These are phyloP conservation scores for Ciconia maguari DNA, from an alignment of 2,113 vertebrate species.

Conservation along the genomic window DNA sequence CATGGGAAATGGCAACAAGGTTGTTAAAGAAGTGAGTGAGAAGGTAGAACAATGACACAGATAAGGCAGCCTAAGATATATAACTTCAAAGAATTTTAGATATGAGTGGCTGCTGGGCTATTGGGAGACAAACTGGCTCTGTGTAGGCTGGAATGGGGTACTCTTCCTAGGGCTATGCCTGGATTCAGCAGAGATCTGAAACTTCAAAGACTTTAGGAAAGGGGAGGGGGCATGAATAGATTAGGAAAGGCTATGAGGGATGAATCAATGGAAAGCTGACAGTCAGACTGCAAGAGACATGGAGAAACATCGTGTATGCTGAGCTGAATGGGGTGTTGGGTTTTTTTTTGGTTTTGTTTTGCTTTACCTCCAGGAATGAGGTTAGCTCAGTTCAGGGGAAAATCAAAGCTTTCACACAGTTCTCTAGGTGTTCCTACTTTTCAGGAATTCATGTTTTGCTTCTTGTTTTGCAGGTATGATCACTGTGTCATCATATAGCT, in stretches of 20 bases:
- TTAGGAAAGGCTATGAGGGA: background rate
- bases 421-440: background rate
- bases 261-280: background rate
- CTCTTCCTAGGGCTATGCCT: slow-evolving; percentile 21
- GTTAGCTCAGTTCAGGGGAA: background rate
- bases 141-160: background rate
- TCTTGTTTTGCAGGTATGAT: background rate
- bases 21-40: background rate
- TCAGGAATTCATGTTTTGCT: background rate
- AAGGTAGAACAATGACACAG: slow-evolving; percentile 25
- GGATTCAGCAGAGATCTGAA: background rate
- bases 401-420: background rate
- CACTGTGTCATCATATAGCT: background rate
- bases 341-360: background rate
- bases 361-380: background rate
- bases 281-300: background rate
- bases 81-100: slow-evolving; percentile 40
- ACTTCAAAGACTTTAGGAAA: slow-evolving; percentile 35
- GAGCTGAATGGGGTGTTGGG: background rate
- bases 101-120: slow-evolving; percentile 15
- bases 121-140: background rate
- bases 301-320: background rate
- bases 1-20: background rate
- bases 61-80: slow-evolving; percentile 26
- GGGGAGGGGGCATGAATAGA: background rate